A percentile compares a stretch with the other conserved stretches of the same genome.
These are phyloP conservation scores for Pteropus alecto DNA, from an alignment of 2,113 vertebrate genomes.

Conservation along the genomic window DNA sequence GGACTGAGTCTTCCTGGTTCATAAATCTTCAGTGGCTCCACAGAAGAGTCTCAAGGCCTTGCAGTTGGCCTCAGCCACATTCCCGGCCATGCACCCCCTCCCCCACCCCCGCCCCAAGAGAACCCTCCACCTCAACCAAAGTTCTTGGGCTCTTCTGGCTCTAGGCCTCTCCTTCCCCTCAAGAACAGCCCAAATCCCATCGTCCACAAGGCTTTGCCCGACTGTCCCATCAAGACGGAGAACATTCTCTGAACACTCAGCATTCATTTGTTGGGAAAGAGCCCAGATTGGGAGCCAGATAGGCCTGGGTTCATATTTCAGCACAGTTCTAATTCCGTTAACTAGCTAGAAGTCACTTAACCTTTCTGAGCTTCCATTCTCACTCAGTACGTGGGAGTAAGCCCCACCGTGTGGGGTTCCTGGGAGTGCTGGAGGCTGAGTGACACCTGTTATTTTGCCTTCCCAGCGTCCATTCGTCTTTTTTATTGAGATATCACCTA, in stretches of 20 bases:
- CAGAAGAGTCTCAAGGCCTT: background rate
- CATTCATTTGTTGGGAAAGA: background rate
- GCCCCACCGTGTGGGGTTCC: background rate
- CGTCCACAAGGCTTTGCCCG: background rate
- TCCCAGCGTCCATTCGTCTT: background rate
- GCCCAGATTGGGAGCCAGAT: background rate
- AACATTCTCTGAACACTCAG: background rate
- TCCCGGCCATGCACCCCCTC: background rate
- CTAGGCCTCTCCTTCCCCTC: background rate
- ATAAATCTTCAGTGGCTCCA: background rate
- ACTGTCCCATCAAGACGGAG: background rate
- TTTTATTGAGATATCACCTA: background rate
- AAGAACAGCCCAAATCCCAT: background rate
- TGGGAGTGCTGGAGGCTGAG: background rate
- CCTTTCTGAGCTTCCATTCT: background rate
- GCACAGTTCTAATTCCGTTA: background rate
- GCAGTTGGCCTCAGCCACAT: background rate
- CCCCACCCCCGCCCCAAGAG: background rate
- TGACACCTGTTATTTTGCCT: background rate
- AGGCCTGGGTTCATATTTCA: background rate
- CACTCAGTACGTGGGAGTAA: background rate
- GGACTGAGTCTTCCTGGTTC: background rate
- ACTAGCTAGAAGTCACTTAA: background rate
- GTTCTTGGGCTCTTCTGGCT: background rate
- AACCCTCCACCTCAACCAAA: background rate